Conservation (phyloP, 2,888 invertebrate species). For the Polymixis lichenea region DNA sequence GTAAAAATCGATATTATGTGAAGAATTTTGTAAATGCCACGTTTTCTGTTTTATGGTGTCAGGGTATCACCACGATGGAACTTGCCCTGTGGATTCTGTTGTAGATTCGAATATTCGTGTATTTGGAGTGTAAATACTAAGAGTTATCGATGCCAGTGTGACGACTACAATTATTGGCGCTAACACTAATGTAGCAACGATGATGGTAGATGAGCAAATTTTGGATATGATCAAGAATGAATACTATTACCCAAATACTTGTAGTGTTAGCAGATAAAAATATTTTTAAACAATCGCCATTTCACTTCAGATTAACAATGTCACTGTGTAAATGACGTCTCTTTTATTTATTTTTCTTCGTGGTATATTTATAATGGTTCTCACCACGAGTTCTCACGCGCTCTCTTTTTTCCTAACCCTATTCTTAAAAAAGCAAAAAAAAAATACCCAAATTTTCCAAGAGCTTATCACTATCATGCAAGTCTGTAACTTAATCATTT, state of each 20-base stretch:
- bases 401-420: not conserved
- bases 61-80: too few species aligned
- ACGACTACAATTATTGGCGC: not conserved
- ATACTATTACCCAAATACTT: not conserved
- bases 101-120: slow-evolving; percentile 92
- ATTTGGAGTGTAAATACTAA: slow-evolving; percentile 90
- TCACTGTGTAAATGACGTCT: not conserved
- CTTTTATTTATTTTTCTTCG: not conserved
- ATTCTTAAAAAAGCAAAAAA: not conserved
- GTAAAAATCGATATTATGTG: slow-evolving; percentile 14
- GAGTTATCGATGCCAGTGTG: slow-evolving; percentile 93
- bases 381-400: not conserved
- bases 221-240: not conserved
- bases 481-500: not conserved
- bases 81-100: slow-evolving; percentile 92
- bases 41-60: slow-evolving; percentile 90
- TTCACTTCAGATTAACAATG: too few species aligned
- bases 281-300: not conserved
- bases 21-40: slow-evolving; percentile 92
- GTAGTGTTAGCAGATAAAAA: not conserved
- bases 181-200: not conserved
- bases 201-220: not conserved
- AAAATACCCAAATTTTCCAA: fast-evolving
- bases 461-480: too few species aligned
- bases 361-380: not conserved